These are phyloP conservation scores for Epinephelus moara DNA, from an alignment of 2,113 vertebrate species.

Conservation along the genomic window DNA sequence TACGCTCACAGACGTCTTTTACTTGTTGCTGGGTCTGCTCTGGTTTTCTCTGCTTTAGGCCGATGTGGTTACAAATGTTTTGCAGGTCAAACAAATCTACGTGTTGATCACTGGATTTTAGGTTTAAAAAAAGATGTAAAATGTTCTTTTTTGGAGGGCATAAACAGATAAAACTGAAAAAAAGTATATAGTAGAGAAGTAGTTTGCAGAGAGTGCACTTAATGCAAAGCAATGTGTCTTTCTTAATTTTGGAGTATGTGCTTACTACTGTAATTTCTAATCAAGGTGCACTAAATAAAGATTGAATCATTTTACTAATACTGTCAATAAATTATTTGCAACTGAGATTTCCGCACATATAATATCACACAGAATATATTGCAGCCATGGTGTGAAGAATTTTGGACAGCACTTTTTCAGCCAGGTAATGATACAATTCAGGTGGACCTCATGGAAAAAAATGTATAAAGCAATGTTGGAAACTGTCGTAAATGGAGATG, in stretches of 20 bases:
- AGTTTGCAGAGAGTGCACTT: not conserved
- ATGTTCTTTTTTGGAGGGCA: not conserved
- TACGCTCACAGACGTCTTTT: not conserved
- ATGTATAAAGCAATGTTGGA: not conserved
- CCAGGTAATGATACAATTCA: not conserved
- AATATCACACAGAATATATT: not conserved
- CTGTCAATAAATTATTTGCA: not conserved
- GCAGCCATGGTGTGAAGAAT: not conserved
- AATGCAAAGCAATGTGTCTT: not conserved
- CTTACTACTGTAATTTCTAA: conserved; percentile 9
- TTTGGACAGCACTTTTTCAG: not conserved
- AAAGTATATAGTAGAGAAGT: not conserved
- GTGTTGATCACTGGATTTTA: conserved; percentile 7
- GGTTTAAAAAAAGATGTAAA: not conserved
- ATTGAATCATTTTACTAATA: not conserved
- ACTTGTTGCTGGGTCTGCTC: conserved; percentile 43
- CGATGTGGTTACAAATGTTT: conserved; percentile 15
- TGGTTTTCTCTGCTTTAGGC: conserved; percentile 36
- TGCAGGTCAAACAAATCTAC: conserved; percentile 29
- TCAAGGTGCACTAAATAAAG: conserved; percentile 13
- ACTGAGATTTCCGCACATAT: not conserved
- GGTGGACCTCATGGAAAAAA: not conserved
- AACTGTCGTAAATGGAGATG: not conserved
- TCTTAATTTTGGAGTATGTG: not conserved
- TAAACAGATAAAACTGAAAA: not conserved